Conservation (phyloP, 37 sponge, comb jelly and placozoan genomes). For the Beroe forskalii region DNA sequence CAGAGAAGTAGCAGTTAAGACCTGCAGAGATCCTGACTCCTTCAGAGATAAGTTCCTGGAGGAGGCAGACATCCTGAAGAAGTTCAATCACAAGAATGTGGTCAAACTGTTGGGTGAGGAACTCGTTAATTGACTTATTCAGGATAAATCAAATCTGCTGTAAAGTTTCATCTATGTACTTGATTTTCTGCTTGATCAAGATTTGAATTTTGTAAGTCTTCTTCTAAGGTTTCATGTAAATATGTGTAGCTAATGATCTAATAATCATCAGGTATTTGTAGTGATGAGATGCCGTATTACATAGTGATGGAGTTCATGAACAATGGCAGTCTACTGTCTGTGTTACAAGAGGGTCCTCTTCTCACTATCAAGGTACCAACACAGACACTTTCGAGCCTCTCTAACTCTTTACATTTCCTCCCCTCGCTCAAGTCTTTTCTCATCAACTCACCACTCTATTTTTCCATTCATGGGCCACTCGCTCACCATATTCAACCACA, state of each 20-base stretch:
- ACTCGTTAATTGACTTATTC: too few species aligned
- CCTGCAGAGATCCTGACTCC: slow-evolving; percentile 20
- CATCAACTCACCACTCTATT: too few species aligned
- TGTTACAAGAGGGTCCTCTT: slow-evolving; percentile 33
- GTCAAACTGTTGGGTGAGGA: slow-evolving; percentile 31
- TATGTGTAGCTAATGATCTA: too few species aligned
- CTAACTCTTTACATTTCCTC: too few species aligned
- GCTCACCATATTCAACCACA: too few species aligned
- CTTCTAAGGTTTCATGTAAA: too few species aligned
- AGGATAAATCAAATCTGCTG: too few species aligned
- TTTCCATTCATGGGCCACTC: neutral
- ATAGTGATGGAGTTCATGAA: slow-evolving; percentile 60
- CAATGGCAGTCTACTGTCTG: slow-evolving; percentile 15
- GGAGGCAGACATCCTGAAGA: slow-evolving; percentile 46
- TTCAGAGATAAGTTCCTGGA: slow-evolving; percentile 45
- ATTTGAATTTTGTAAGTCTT: too few species aligned
- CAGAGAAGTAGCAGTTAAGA: slow-evolving; percentile 25
- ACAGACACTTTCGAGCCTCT: too few species aligned
- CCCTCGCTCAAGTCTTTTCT: too few species aligned
- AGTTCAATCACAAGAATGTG: slow-evolving; percentile 41
- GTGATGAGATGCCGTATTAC: slow-evolving; percentile 45
- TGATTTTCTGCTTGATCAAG: too few species aligned
- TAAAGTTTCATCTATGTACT: too few species aligned
- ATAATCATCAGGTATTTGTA: slow-evolving; percentile 6
- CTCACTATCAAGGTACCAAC: slow-evolving; percentile 23